These are phyloP conservation scores for Peromyscus californicus DNA, from an alignment of 2,113 vertebrate genomes.

Conservation along the genomic window DNA sequence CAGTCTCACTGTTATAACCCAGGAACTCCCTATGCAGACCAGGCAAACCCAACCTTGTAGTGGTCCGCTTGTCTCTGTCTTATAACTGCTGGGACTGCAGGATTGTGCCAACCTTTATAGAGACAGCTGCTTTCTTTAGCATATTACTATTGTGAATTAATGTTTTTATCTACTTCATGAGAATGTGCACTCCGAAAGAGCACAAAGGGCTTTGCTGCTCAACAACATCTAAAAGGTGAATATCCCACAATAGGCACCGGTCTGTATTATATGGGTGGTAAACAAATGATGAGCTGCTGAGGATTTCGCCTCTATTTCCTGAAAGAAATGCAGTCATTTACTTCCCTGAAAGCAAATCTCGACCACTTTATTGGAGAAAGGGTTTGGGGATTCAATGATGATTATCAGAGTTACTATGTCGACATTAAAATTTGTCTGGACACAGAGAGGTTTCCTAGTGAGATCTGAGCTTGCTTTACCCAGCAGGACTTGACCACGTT, in stretches of 20 bases:
- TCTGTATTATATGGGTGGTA: background rate
- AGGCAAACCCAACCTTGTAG: background rate
- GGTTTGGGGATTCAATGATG: background rate
- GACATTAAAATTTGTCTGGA: background rate
- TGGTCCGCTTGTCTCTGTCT: background rate
- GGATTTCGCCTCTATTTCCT: background rate
- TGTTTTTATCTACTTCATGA: background rate
- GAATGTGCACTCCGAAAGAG: background rate
- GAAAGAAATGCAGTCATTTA: background rate
- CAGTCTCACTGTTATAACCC: background rate
- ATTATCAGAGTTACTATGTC: background rate
- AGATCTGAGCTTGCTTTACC: too few relatives aligned
- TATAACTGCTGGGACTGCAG: background rate
- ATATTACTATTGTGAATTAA: background rate
- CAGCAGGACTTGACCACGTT: too few relatives aligned
- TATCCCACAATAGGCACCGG: background rate
- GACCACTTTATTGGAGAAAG: background rate
- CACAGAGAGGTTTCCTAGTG: too few relatives aligned
- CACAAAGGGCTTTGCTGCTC: background rate
- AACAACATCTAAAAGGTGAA: background rate
- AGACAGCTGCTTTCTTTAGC: background rate
- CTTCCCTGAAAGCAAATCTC: conserved; percentile 17
- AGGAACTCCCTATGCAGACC: accelerated
- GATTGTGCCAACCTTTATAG: background rate
- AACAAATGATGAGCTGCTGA: background rate